Conservation (phyloP, 2,888 invertebrate species). For the Mesorhabditis spiculigera region DNA sequence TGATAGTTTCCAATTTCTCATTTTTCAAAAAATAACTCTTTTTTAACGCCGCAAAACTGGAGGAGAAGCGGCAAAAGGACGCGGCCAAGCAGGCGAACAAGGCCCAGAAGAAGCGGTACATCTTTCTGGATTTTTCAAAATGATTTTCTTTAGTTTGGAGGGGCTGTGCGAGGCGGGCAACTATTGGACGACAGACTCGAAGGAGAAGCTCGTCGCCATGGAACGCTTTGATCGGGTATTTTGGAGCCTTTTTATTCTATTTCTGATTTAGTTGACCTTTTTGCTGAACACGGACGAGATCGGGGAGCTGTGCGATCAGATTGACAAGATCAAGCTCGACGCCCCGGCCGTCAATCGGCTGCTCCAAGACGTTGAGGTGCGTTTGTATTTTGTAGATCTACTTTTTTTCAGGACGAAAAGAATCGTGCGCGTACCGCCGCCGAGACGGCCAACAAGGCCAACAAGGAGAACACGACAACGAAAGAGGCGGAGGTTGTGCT, state of each 20-base stretch:
- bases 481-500: constrained; percentile 44
- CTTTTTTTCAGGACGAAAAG: too few species aligned
- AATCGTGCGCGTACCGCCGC: background rate
- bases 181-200: constrained; percentile 42
- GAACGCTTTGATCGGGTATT: constrained; percentile 41
- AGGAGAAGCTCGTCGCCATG: constrained; percentile 41
- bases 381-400: too few species aligned
- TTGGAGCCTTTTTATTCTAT: background rate
- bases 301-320: constrained; percentile 34
- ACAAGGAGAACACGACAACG: constrained; percentile 31
- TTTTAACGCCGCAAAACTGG: too few species aligned
- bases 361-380: too few species aligned
- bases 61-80: constrained; percentile 57
- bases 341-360: constrained; percentile 19
- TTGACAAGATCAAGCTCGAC: constrained; percentile 23
- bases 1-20: too few species aligned
- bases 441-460: constrained; percentile 17
- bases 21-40: too few species aligned
- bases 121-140: too few species aligned
- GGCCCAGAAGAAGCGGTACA: background rate
- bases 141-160: background rate
- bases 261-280: constrained; percentile 35
- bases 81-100: too few species aligned
- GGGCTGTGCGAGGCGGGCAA: constrained; percentile 26
- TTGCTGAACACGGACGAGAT: constrained; percentile 39